Evolutionary conservation across 2,888 invertebrate genomes (phyloP), one percentile per base, ranked within the genome.

Genomic region (Drosophila sordidula): DNA sequence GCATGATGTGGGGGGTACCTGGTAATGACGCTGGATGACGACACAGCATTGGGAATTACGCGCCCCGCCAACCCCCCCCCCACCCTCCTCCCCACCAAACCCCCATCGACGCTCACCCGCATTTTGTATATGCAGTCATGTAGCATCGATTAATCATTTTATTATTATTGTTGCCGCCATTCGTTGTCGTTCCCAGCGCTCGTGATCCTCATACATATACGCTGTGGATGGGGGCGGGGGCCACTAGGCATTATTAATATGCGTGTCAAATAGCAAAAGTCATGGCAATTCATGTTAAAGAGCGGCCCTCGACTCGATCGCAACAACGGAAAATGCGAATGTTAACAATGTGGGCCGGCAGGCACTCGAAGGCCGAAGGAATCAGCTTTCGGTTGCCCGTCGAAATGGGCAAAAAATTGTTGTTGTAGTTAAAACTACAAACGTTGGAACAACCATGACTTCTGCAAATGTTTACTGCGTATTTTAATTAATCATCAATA

Each of bases 131-230:
- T 84, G 79, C 79, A 80, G 84, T 79, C 86, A 88, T 88, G 86
- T 88, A 86, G 81, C 86, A 86, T 88, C 88, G 88, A 86, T 86
- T 86, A 86, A 86, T 86, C 86, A 86, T 88, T 88, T 86, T 88
- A 86, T 88, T 86, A 87, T 87, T 85, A 80, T 80, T 80, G 78
- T 80, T 80, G 80, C 77, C 69, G 82, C 87, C 85, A 84, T 84
- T 84, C 79, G 87, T 66, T 80, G 78, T 74, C 70, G 65, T 83
- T 87, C 84, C 87, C 83, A 87, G 54, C 70, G 81, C 84, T 84
- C 84, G 84, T 87, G 83, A 84, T 87, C 87, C 69, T 76, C 76
- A 54, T 69, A 63, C 72, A 61, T 64, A 64, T 61, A 64, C 38
- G 38, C 25, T 26, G 25, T 8, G 25, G 14, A 47, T 38, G 26